Evolutionary conservation across 2,888 invertebrate species (phyloP).

Genomic region (Drosophila robusta): DNA sequence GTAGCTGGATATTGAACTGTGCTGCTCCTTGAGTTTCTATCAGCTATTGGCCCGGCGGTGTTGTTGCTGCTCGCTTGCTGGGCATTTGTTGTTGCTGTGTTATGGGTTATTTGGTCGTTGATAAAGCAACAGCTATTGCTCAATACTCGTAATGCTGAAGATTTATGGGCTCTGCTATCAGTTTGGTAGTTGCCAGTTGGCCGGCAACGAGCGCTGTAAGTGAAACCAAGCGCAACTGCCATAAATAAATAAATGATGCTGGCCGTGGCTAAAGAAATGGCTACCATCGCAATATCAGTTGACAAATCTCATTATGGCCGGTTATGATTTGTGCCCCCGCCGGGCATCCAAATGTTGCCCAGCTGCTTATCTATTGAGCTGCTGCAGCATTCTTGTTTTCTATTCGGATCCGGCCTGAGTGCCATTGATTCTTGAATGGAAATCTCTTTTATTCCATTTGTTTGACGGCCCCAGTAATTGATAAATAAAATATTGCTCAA

Average conservation of each 20-base stretch:
- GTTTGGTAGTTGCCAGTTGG: conserved; percentile 38
- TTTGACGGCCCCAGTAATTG: conserved; percentile 43
- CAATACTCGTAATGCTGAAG: conserved; percentile 60
- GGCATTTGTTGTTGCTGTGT: conserved; percentile 1
- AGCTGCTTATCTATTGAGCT: conserved; percentile 32
- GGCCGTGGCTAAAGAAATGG: conserved; percentile 15
- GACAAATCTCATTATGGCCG: conserved; percentile 68
- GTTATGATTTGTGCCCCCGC: conserved; percentile 54
- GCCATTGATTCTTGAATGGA: conserved; percentile 24
- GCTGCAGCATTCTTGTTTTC: conserved; percentile 12
- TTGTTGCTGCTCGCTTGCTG: neutral
- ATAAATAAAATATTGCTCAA: conserved; percentile 67
- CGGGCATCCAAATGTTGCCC: conserved; percentile 17
- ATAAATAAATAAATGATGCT: conserved; percentile 66
- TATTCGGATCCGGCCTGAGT: conserved; percentile 12
- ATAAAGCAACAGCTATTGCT: conserved; percentile 66
- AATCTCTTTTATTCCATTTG: conserved; percentile 17
- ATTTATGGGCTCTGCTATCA: conserved; percentile 68
- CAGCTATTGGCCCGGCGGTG: conserved; percentile 16
- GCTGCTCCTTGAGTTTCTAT: conserved; percentile 1
- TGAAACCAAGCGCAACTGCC: conserved; percentile 48
- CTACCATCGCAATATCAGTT: conserved; percentile 50
- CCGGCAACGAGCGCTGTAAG: conserved; percentile 20
- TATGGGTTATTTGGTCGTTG: conserved; percentile 49
- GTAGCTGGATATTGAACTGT: conserved; percentile 5